Percentiles rank a stretch among this genome's conserved stretches.
These are phyloP conservation scores for Metallyticus violacea DNA, from an alignment of 2,888 invertebrate species.

Conservation along the genomic window DNA sequence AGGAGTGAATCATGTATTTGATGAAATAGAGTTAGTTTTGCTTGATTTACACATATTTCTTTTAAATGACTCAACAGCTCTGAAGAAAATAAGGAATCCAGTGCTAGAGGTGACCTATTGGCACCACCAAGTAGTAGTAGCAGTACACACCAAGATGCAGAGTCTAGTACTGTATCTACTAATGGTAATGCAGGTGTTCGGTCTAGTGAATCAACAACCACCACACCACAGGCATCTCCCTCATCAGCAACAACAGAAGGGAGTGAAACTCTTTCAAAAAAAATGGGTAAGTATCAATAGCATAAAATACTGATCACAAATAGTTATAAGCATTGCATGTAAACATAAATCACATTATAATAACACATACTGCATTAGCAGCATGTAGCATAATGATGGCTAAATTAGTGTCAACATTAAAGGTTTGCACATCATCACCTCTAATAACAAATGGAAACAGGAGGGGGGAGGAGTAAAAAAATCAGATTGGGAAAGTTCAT, in stretches of 20 bases:
- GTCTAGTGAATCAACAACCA: neutral
- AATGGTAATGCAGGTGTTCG: neutral
- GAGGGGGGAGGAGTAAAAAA: too few species aligned
- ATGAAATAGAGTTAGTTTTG: too few species aligned
- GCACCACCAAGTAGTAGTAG: constrained; percentile 11
- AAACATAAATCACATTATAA: too few species aligned
- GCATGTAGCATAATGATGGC: neutral
- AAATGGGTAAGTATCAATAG: constrained; percentile 22
- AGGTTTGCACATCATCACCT: neutral
- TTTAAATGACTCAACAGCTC: neutral
- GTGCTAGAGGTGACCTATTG: neutral
- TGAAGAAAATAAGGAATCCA: neutral
- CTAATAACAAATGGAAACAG: neutral
- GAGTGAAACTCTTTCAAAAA: constrained; percentile 25
- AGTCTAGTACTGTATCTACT: constrained; percentile 6
- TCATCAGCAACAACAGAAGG: neutral
- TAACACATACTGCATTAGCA: too few species aligned
- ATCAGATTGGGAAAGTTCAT: too few species aligned
- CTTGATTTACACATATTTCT: neutral
- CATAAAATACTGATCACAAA: too few species aligned
- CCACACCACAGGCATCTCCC: constrained; percentile 26
- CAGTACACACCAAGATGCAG: neutral
- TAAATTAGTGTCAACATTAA: neutral
- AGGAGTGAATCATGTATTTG: too few species aligned
- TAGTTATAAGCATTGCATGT: neutral